phyloP scores from a whole-genome alignment of 2,797 vertebrate species.

The Eleutherodactylus coqui region DNA sequence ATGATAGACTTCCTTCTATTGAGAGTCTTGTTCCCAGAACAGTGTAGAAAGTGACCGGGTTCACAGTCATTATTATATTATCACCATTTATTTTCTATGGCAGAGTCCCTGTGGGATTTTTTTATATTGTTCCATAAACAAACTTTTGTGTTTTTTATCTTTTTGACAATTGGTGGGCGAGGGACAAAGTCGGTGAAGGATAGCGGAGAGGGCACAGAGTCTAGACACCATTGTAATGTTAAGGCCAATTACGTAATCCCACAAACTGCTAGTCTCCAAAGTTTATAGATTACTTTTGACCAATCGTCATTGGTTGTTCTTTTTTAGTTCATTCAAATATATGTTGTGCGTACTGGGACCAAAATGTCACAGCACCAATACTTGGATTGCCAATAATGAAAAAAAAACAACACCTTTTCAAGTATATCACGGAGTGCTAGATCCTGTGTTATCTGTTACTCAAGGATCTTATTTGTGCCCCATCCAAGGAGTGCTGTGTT shows the following conservation, averaged over 20 bases:
- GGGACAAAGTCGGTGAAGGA: background rate
- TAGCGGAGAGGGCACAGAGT: background rate
- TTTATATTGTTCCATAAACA: slow-evolving; percentile 5
- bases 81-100: background rate
- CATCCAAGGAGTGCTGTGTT: too few species aligned
- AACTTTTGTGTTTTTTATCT: background rate
- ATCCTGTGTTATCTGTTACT: too few species aligned
- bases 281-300: background rate
- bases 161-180: background rate
- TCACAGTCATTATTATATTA: background rate
- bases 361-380: too few species aligned
- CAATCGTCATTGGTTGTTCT: background rate
- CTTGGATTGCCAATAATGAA: too few species aligned
- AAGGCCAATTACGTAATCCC: background rate
- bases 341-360: too few species aligned
- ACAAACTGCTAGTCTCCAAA: background rate
- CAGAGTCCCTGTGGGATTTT: background rate
- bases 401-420: too few species aligned
- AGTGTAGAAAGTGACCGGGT: slow-evolving; percentile 10
- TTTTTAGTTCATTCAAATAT: background rate
- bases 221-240: background rate
- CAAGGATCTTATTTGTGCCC: too few species aligned
- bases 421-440: too few species aligned
- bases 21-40: slow-evolving; percentile 39
- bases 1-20: slow-evolving; percentile 57